Conservation (phyloP, 2,797 vertebrate species). For the Mastacembelus armatus region DNA sequence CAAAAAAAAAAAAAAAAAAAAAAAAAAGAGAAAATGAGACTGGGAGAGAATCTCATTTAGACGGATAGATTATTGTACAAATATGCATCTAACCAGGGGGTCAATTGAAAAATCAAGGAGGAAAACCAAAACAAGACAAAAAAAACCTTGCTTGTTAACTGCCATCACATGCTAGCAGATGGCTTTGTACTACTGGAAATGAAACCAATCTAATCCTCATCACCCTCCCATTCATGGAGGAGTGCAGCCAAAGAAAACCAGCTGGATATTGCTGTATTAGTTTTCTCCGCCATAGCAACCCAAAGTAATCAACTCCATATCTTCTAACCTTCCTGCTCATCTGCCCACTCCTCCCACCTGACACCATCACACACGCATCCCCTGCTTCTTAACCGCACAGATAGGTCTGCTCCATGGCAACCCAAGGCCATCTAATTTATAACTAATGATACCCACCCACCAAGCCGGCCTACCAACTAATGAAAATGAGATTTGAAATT, state of each 20-base stretch:
- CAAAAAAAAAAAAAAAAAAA: conserved; percentile 50
- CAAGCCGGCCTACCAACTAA: conserved; percentile 54
- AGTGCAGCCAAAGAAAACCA: conserved; percentile 53
- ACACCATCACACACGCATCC: conserved; percentile 58
- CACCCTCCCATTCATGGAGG: conserved; percentile 47
- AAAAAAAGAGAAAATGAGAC: conserved; percentile 48
- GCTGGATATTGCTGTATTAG: conserved; percentile 65
- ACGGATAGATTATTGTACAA: conserved; percentile 41
- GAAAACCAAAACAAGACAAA: conserved; percentile 47
- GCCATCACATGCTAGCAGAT: conserved; percentile 46
- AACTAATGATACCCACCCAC: conserved; percentile 70
- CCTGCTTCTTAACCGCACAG: conserved; percentile 66
- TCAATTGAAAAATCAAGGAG: conserved; percentile 63
- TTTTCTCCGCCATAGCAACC: conserved; percentile 75
- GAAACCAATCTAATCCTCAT: conserved; percentile 63
- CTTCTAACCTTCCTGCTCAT: conserved; percentile 69
- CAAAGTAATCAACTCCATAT: conserved; percentile 81
- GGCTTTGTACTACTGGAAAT: conserved; percentile 53
- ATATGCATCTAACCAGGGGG: conserved; percentile 49
- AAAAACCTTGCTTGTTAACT: conserved; percentile 37
- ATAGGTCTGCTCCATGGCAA: conserved; percentile 69
- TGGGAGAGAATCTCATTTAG: conserved; percentile 53
- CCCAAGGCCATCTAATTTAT: conserved; percentile 71
- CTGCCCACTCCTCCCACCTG: conserved; percentile 70
- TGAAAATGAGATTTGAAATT: conserved; percentile 63